A percentile compares a stretch with the other conserved stretches of the same genome.
Conservation (phyloP, 2,113 vertebrate genomes). For the Eptesicus fuscus region DNA sequence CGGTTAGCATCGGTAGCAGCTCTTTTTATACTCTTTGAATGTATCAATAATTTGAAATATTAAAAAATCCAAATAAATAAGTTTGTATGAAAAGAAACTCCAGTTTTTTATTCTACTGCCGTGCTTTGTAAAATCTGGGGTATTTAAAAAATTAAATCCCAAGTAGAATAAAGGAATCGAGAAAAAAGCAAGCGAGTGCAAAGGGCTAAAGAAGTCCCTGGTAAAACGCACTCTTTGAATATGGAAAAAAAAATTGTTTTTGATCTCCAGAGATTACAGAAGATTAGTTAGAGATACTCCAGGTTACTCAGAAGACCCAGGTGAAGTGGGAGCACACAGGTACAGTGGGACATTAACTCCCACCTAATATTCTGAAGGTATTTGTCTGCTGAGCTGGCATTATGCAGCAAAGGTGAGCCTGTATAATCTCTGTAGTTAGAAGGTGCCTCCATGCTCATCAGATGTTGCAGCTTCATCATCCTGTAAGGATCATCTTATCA, state of each 20-base stretch:
- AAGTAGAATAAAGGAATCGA: too few relatives aligned
- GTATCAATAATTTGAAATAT: too few relatives aligned
- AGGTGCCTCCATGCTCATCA: not conserved
- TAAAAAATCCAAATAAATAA: too few relatives aligned
- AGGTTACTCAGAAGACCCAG: not conserved
- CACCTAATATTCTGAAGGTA: not conserved
- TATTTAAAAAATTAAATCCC: too few relatives aligned
- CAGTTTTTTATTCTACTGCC: too few relatives aligned
- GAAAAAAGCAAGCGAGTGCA: too few relatives aligned
- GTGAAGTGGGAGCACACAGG: not conserved
- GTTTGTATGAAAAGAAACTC: too few relatives aligned
- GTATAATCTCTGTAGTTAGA: not conserved
- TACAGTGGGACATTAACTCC: not conserved
- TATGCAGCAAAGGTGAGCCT: rapidly evolving
- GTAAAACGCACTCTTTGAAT: not conserved
- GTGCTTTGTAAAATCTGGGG: too few relatives aligned
- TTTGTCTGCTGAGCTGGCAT: not conserved
- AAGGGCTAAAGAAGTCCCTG: not conserved
- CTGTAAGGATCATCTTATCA: not conserved
- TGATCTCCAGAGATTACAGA: not conserved
- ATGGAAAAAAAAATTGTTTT: not conserved
- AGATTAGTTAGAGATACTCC: not conserved
- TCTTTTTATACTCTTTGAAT: too few relatives aligned
- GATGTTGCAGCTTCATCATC: not conserved
- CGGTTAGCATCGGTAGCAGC: too few relatives aligned